Base-by-base conservation (phyloP, 2,797 vertebrate genomes). In the Schizopygopsis pylzovi region DNA sequence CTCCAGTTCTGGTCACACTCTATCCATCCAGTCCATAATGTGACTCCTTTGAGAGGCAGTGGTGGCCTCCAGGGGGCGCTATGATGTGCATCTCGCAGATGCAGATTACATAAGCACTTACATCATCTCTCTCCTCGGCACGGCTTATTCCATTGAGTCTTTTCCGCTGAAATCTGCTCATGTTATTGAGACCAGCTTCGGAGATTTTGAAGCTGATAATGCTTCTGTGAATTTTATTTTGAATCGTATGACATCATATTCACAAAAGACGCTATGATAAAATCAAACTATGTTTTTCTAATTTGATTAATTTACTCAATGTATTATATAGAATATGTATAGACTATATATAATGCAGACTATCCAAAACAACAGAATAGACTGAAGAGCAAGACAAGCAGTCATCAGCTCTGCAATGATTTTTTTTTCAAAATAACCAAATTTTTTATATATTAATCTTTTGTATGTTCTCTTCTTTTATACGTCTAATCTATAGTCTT, bases 31-130 rank as follows among this genome's bases (percentile, higher is more conserved):
- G 37, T 49, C 59, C 70, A 72, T 87, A 59, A 25, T 56, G 75
- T 78, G 37, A 70, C n/a, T 81, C 28, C n/a, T 82, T 22, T 85
- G 6, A 56, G 22, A 75, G 33, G 43, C 70, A 87, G 16, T 7
- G 18, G 13, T 33, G 79, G 49, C 80, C 87, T 83, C 52, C 22
- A 79, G 81, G 76, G 73, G 84, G 84, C 80, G 77, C 68, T 85
- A 47, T 68, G 71, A 61, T 67, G 65, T 83, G 61, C 84, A 67
- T 85, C 59, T 86, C 85, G 79, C 70, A 73, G 68, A 79, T 81
- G 39, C 71, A 63, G 90, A 92, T 94, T 95, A 90, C 91, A 91
- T 92, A 94, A 94, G 84, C 65, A 81, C 90, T 94, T 94, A 93
- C 93, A 92, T 95, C 93, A 94, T 89, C 92, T 54, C 77, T 56